Evolutionary conservation across 2,113 vertebrate species (phyloP).

Genomic region (Eleginops maclovinus): DNA sequence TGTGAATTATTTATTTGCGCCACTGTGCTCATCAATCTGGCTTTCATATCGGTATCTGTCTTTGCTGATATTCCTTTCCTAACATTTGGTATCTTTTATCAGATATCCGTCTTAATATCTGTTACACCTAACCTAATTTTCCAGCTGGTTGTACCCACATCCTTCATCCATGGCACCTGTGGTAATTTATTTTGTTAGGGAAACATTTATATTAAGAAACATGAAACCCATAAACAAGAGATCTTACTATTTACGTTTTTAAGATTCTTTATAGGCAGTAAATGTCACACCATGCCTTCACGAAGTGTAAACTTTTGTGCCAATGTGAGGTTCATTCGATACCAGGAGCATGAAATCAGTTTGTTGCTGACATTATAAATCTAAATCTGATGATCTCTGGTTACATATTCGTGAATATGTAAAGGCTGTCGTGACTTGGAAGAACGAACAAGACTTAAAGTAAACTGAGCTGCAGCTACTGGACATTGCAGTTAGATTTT

Average conservation of each 20-base stretch:
- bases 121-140: neutral
- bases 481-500: neutral
- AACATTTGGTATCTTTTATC: constrained; percentile 20
- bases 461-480: neutral
- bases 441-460: neutral
- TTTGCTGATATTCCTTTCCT: constrained; percentile 16
- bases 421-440: constrained; percentile 18
- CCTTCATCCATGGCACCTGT: neutral
- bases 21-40: constrained; percentile 42
- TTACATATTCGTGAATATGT: constrained; percentile 20
- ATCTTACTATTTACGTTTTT: neutral
- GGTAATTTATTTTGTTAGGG: neutral
- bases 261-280: neutral
- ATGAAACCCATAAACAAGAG: neutral
- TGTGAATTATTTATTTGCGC: constrained; percentile 40
- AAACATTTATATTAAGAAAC: neutral
- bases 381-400: constrained; percentile 13
- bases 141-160: neutral
- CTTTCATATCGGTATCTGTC: constrained; percentile 44
- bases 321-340: constrained; percentile 10
- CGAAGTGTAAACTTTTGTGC: constrained; percentile 6
- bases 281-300: neutral
- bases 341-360: constrained; percentile 5
- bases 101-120: constrained; percentile 46
- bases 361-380: constrained; percentile 25